A percentile compares a stretch with the other conserved stretches of the same genome.
These are phyloP conservation scores for Pseudorhiza aurosa DNA, from an alignment of 30 jellyfish, hydroid and myxozoan genomes.

Conservation along the genomic window DNA sequence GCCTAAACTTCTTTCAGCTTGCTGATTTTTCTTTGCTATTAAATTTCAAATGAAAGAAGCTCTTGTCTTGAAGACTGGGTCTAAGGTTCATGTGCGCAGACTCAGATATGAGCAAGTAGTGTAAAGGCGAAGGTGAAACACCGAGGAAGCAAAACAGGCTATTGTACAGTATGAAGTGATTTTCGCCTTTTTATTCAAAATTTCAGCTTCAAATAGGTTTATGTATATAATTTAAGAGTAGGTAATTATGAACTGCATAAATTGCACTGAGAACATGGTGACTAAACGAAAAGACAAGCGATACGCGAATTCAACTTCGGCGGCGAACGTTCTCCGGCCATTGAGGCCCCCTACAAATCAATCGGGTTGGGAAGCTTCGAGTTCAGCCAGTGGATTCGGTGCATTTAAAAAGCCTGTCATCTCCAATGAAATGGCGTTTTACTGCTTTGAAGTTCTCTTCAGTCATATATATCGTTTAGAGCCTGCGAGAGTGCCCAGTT, in stretches of 20 bases:
- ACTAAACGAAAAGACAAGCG: constrained; percentile 60
- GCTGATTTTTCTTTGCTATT: too few relatives aligned
- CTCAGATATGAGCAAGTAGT: background rate
- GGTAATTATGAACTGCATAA: constrained; percentile 70
- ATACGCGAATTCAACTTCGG: constrained; percentile 11
- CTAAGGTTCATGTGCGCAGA: background rate
- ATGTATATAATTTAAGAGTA: constrained; percentile 5
- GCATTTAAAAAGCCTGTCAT: constrained; percentile 53
- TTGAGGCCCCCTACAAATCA: constrained; percentile 69
- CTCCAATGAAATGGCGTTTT: constrained; percentile 83
- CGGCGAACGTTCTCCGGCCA: constrained; percentile 66
- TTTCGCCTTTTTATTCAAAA: background rate
- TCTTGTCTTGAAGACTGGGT: constrained; percentile 19
- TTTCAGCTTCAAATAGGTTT: background rate
- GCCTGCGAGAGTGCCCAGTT: constrained; percentile 79
- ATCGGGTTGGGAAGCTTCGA: constrained; percentile 39
- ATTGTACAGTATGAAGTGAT: background rate
- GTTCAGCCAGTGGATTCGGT: constrained; percentile 12
- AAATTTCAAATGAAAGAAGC: too few relatives aligned
- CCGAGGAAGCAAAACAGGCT: background rate
- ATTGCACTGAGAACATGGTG: constrained; percentile 70
- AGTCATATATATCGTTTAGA: constrained; percentile 81
- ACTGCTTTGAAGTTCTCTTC: constrained; percentile 88
- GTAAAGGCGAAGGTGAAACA: background rate
- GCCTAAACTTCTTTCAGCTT: too few relatives aligned